These are phyloP conservation scores for Cotesia congregata DNA, from an alignment of 2,888 invertebrate genomes.

Conservation along the genomic window DNA sequence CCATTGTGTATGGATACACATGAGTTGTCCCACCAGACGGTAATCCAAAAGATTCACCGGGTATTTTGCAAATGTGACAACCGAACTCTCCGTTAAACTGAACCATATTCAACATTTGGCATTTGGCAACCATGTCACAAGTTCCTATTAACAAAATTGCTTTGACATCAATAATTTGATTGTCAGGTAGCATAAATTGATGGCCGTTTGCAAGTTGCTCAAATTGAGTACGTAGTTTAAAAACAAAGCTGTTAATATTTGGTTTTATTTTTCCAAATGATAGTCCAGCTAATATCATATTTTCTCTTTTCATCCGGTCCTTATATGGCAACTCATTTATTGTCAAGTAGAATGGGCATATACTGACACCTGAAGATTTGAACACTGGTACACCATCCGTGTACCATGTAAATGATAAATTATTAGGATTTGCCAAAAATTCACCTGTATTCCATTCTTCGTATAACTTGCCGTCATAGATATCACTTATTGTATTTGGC, in stretches of 20 bases:
- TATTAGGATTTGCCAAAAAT: slow-evolving; percentile 18
- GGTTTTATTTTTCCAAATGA: slow-evolving; percentile 29
- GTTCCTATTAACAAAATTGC: slow-evolving; percentile 35
- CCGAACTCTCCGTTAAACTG: slow-evolving; percentile 34
- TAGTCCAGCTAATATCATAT: neutral
- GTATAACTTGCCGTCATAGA: slow-evolving; percentile 26
- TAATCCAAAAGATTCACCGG: neutral
- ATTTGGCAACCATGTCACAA: slow-evolving; percentile 43
- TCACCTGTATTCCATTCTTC: neutral
- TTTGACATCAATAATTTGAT: slow-evolving; percentile 24
- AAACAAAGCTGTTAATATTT: slow-evolving; percentile 18
- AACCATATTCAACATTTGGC: slow-evolving; percentile 37
- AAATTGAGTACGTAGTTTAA: neutral
- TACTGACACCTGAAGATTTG: slow-evolving; percentile 9
- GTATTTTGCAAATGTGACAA: slow-evolving; percentile 30
- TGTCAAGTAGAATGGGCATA: slow-evolving; percentile 21
- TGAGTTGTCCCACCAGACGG: neutral
- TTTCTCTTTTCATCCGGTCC: neutral
- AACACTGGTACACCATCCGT: slow-evolving; percentile 2
- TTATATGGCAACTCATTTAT: slow-evolving; percentile 31
- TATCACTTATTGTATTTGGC: slow-evolving; percentile 12
- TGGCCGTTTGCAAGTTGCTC: neutral
- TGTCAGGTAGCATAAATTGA: neutral
- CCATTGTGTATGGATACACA: neutral
- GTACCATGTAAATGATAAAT: slow-evolving; percentile 16